A percentile compares a stretch with the other conserved stretches of the same genome.
These are phyloP conservation scores for Andrena fulva DNA, from an alignment of 2,888 invertebrate species.

Conservation along the genomic window DNA sequence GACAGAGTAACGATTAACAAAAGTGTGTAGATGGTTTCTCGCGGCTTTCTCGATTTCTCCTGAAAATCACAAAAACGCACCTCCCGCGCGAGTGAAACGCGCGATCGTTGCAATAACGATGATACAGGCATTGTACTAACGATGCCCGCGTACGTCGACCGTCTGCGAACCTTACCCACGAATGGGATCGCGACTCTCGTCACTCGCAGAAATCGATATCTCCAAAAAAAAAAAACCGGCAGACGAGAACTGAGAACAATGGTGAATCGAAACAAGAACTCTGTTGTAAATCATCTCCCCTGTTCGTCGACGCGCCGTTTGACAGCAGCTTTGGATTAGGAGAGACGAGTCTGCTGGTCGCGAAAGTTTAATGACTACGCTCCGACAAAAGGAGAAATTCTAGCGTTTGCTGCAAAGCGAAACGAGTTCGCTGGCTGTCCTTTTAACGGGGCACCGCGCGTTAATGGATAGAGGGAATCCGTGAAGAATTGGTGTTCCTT, in stretches of 20 bases:
- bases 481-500: not conserved
- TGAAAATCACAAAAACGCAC: not conserved
- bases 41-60: not conserved
- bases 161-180: conserved; percentile 5
- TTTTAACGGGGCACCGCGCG: not conserved
- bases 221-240: not conserved
- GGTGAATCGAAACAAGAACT: not conserved
- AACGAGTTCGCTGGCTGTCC: not conserved
- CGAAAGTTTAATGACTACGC: too few species aligned
- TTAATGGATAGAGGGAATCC: too few species aligned
- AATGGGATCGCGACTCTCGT: not conserved
- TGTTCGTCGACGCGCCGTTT: too few species aligned
- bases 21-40: not conserved
- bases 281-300: too few species aligned
- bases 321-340: too few species aligned
- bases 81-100: not conserved
- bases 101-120: not conserved
- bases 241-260: not conserved
- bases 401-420: too few species aligned
- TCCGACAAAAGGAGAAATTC: too few species aligned
- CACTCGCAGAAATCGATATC: conserved; percentile 11
- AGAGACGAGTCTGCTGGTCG: too few species aligned
- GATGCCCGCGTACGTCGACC: conserved; percentile 20
- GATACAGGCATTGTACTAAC: conserved; percentile 37
- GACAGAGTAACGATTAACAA: not conserved